Conservation (phyloP, 1,140 invertebrate species). For the Magallana gigas region DNA sequence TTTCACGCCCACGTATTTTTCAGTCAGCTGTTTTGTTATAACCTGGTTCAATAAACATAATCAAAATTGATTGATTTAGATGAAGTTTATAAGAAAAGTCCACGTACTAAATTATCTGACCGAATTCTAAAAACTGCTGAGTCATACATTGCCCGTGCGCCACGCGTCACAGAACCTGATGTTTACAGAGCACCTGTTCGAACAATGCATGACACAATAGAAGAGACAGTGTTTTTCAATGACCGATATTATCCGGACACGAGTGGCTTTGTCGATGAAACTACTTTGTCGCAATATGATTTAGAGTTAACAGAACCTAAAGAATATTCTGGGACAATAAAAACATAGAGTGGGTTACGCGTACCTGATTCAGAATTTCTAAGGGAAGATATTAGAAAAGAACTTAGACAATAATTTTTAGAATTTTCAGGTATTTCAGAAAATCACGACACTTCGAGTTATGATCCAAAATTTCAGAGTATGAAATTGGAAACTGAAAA, state of each 20-base stretch:
- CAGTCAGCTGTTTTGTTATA: neutral
- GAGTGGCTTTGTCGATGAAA: neutral
- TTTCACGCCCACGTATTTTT: neutral
- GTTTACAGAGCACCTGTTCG: neutral
- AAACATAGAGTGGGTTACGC: neutral
- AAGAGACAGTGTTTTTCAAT: neutral
- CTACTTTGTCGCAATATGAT: neutral
- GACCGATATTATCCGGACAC: neutral
- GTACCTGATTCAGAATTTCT: neutral
- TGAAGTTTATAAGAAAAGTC: neutral
- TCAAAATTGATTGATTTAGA: neutral
- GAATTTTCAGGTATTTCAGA: neutral
- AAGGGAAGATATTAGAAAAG: neutral
- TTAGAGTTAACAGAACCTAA: neutral
- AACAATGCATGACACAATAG: neutral
- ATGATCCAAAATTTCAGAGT: no score
- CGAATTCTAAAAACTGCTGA: neutral
- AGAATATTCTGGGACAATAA: neutral
- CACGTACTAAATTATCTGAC: neutral
- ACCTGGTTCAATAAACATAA: neutral
- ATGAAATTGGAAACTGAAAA: no score
- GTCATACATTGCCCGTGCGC: neutral
- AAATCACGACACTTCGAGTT: neutral
- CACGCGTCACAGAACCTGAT: neutral
- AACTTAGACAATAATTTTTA: neutral